phyloP scores from a whole-genome alignment of 2,113 vertebrate species.

The Axis porcinus region DNA sequence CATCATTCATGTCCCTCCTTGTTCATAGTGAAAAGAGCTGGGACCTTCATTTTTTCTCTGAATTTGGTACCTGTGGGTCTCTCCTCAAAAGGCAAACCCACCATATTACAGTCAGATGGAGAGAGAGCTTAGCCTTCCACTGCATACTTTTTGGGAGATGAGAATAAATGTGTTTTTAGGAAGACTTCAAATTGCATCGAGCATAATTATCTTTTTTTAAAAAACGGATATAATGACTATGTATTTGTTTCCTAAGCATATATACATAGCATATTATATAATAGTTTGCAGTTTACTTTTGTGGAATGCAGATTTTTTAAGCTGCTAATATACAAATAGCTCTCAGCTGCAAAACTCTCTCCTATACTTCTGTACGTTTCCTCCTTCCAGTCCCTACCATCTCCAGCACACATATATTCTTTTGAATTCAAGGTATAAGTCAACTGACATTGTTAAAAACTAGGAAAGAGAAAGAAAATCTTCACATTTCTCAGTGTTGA shows the following conservation, averaged over 20 bases:
- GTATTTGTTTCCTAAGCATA: conserved; percentile 1
- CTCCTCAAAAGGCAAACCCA: background rate
- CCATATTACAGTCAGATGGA: background rate
- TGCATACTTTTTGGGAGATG: background rate
- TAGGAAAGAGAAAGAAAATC: background rate
- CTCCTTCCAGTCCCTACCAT: background rate
- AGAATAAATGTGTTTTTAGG: background rate
- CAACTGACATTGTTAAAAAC: background rate
- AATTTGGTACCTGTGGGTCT: background rate
- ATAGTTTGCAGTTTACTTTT: background rate
- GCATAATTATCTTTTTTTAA: background rate
- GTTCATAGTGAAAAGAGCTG: background rate
- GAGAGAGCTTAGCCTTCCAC: background rate
- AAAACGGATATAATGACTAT: background rate
- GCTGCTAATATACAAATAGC: background rate
- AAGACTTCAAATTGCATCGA: background rate
- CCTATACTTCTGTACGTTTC: background rate
- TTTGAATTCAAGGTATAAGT: background rate
- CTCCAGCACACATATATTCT: background rate
- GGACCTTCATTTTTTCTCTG: background rate
- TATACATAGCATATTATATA: background rate
- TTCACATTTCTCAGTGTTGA: background rate
- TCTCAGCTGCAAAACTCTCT: background rate
- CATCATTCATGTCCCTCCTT: background rate
- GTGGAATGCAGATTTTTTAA: background rate